phyloP scores from a whole-genome alignment of 1,140 invertebrate genomes.

The Magallana angulata region DNA sequence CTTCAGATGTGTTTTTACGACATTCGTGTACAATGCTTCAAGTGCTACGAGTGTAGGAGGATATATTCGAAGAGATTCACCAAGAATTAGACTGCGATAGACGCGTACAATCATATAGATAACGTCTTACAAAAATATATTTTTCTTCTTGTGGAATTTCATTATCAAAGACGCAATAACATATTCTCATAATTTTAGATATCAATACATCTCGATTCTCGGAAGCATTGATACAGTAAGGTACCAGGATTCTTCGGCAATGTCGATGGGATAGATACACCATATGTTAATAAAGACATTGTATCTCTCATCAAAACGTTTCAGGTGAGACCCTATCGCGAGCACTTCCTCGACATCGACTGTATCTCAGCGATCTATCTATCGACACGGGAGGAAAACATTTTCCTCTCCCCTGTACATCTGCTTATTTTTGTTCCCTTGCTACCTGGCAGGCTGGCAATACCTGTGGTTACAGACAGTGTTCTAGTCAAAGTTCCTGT shows the following conservation, averaged over 20 bases:
- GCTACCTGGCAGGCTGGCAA: slow-evolving; percentile 4
- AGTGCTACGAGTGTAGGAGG: too few species aligned
- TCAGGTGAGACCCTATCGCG: neutral
- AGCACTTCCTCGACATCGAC: neutral
- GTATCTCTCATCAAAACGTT: slow-evolving; percentile 23
- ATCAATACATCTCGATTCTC: too few species aligned
- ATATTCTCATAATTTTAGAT: too few species aligned
- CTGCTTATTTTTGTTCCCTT: neutral
- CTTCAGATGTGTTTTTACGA: too few species aligned
- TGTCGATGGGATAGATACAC: neutral
- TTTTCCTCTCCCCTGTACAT: neutral
- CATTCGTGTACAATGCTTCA: too few species aligned
- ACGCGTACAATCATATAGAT: too few species aligned
- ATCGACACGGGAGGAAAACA: neutral
- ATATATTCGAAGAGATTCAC: too few species aligned
- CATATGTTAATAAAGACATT: slow-evolving; percentile 29
- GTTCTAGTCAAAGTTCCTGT: slow-evolving; percentile 18
- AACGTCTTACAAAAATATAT: too few species aligned
- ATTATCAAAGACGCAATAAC: too few species aligned
- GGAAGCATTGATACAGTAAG: too few species aligned
- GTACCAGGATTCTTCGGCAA: neutral
- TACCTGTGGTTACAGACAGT: neutral
- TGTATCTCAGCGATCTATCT: slow-evolving; percentile 14
- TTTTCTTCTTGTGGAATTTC: too few species aligned
- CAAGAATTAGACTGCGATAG: too few species aligned